Evolutionary conservation across 2,113 vertebrate genomes (phyloP).

Genomic region (Hemicordylus capensis): DNA sequence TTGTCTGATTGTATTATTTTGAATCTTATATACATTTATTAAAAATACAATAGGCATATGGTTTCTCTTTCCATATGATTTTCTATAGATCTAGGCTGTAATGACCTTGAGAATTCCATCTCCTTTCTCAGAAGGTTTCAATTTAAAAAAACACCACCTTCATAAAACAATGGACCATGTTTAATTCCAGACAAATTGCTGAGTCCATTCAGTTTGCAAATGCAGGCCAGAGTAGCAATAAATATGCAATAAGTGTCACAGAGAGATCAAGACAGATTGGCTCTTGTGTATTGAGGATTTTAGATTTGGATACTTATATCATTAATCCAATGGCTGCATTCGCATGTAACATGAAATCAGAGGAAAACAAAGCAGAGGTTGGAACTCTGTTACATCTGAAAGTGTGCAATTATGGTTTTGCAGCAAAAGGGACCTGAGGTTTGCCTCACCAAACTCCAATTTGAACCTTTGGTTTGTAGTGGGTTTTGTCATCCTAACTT

Average conservation of each 20-base stretch:
- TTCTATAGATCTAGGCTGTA: not conserved
- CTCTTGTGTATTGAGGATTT: constrained; percentile 15
- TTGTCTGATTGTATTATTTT: not conserved
- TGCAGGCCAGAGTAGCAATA: not conserved
- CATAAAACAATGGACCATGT: not conserved
- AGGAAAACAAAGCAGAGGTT: too few species aligned
- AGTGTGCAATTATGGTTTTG: too few species aligned
- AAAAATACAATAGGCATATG: not conserved
- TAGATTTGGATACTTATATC: constrained; percentile 36
- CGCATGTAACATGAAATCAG: too few species aligned
- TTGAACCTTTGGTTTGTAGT: too few species aligned
- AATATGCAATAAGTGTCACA: not conserved
- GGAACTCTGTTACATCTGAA: too few species aligned
- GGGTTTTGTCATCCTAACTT: too few species aligned
- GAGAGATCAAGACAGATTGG: constrained; percentile 6
- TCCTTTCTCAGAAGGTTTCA: not conserved
- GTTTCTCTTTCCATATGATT: not conserved
- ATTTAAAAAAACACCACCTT: constrained; percentile 6
- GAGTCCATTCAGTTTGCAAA: not conserved
- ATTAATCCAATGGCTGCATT: too few species aligned
- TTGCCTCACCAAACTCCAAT: too few species aligned
- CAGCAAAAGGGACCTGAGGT: too few species aligned
- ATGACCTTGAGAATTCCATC: not conserved
- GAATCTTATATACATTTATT: not conserved
- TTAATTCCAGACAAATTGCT: constrained; percentile 10